A percentile compares a stretch with the other conserved stretches of the same genome.
phyloP scores from a whole-genome alignment of 2,888 invertebrate genomes.

The Azorinus chamasolen region DNA sequence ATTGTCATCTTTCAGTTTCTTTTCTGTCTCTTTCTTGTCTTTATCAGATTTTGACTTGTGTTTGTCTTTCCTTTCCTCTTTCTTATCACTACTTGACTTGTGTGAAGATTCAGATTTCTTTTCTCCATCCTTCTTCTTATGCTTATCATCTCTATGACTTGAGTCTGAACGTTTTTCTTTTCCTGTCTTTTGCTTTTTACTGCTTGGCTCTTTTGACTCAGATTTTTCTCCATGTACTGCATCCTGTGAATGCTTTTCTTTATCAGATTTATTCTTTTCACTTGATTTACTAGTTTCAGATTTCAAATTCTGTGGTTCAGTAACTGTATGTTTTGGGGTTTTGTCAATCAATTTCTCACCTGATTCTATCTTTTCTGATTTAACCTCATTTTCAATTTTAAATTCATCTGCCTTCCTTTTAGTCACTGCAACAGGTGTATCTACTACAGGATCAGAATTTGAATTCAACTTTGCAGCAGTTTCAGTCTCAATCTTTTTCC shows the following conservation, averaged over 20 bases:
- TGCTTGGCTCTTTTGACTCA: conserved; percentile 58
- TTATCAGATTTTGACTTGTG: conserved; percentile 59
- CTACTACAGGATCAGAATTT: neutral
- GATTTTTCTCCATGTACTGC: conserved; percentile 44
- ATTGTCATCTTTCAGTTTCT: conserved; percentile 40
- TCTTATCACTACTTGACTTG: conserved; percentile 54
- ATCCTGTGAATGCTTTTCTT: conserved; percentile 51
- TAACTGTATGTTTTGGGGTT: conserved; percentile 40
- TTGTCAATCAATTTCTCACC: conserved; percentile 18
- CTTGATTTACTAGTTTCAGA: conserved; percentile 26
- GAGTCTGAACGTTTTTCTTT: conserved; percentile 63
- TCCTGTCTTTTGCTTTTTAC: conserved; percentile 63
- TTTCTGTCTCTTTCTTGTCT: conserved; percentile 59
- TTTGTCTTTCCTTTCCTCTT: conserved; percentile 56
- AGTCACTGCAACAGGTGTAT: conserved; percentile 9
- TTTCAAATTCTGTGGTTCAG: conserved; percentile 37
- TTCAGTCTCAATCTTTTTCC: conserved; percentile 21
- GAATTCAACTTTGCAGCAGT: conserved; percentile 15
- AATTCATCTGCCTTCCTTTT: conserved; percentile 42
- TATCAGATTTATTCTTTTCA: conserved; percentile 27
- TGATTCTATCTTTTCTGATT: conserved; percentile 27
- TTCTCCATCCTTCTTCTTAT: conserved; percentile 73
- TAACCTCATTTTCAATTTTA: conserved; percentile 31
- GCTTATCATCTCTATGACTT: conserved; percentile 65
- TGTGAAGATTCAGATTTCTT: conserved; percentile 62